Conservation (phyloP, 2,888 invertebrate species). For the Monochamus alternatus region DNA sequence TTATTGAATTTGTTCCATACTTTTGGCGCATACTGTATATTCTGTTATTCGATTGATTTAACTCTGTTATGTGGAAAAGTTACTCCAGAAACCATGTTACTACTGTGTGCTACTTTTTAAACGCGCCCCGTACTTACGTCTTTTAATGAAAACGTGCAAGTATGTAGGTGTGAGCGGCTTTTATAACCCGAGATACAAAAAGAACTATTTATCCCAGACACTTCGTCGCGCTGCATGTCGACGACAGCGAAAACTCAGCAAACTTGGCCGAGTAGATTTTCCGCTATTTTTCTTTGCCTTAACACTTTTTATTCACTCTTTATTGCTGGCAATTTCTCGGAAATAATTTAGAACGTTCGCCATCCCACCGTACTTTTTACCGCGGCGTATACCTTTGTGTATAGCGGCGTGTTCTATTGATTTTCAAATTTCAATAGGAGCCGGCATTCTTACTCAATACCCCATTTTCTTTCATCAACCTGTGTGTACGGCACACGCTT, state of each 20-base stretch:
- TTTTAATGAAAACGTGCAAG: slow-evolving; percentile 4
- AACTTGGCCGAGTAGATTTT: slow-evolving; percentile 52
- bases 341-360: slow-evolving; percentile 60
- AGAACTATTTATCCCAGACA: slow-evolving; percentile 30
- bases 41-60: no score
- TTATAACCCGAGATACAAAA: slow-evolving; percentile 12
- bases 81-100: no score
- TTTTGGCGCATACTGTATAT: no score
- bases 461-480: slow-evolving; percentile 42
- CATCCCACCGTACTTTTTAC: slow-evolving; percentile 45
- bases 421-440: slow-evolving; percentile 58
- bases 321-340: slow-evolving; percentile 61
- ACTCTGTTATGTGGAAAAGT: no score
- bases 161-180: not conserved
- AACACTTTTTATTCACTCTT: slow-evolving; percentile 53
- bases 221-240: slow-evolving; percentile 36
- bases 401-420: slow-evolving; percentile 56
- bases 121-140: no score
- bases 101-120: no score
- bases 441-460: slow-evolving; percentile 46
- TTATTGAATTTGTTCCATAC: no score
- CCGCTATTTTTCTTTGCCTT: slow-evolving; percentile 50
- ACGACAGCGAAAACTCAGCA: slow-evolving; percentile 43
- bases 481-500: slow-evolving; percentile 16
- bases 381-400: slow-evolving; percentile 55